phyloP scores from a whole-genome alignment of 2,797 vertebrate species.

The Pyrocephalus nanus region DNA sequence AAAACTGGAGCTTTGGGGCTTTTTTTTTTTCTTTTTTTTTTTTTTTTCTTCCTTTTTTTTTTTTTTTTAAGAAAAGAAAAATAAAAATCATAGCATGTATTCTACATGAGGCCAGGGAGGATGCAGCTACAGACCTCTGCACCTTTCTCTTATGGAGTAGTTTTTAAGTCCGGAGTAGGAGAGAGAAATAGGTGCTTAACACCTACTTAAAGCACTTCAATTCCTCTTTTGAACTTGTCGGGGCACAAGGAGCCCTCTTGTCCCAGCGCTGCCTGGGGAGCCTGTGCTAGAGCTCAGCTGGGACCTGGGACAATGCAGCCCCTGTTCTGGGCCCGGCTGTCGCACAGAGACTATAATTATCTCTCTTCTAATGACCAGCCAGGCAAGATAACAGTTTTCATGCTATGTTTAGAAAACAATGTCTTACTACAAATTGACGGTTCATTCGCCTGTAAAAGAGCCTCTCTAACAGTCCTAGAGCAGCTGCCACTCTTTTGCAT shows the following conservation, averaged over 20 bases:
- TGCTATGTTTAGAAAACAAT: constrained; percentile 67
- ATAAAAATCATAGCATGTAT: not conserved
- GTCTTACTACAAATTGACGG: constrained; percentile 61
- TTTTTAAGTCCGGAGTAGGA: not conserved
- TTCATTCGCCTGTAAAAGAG: constrained; percentile 47
- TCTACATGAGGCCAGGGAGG: not conserved
- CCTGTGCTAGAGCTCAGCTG: constrained; percentile 20
- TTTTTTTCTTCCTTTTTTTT: no score
- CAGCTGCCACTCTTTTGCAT: constrained; percentile 44
- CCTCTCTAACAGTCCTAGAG: constrained; percentile 13
- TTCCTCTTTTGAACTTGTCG: constrained; percentile 45
- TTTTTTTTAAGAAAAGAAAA: not conserved
- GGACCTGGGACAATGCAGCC: constrained; percentile 30
- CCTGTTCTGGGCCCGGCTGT: constrained; percentile 35
- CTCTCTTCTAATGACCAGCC: constrained; percentile 64
- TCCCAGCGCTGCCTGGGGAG: constrained; percentile 22
- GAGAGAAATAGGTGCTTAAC: constrained; percentile 43
- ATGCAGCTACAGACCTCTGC: not conserved
- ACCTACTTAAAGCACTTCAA: constrained; percentile 52
- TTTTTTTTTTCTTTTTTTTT: no score
- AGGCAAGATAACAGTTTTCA: constrained; percentile 69
- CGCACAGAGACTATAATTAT: constrained; percentile 54
- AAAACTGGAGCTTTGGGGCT: not conserved
- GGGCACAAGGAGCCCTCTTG: constrained; percentile 47
- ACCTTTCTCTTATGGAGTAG: not conserved